These are phyloP conservation scores for Ernsta delagoae DNA, from an alignment of 2,888 invertebrate species.

Conservation along the genomic window DNA sequence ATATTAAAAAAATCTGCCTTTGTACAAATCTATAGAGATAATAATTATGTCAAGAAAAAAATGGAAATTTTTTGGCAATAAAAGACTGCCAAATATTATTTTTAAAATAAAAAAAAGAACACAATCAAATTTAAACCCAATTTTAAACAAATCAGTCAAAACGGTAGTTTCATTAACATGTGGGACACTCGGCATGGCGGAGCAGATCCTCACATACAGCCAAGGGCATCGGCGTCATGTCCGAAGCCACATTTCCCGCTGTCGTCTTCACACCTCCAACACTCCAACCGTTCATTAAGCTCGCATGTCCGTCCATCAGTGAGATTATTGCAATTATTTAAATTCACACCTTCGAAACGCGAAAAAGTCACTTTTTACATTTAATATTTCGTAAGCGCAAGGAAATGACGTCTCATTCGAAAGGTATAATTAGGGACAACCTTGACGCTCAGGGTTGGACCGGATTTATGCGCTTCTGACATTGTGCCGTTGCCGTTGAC, in stretches of 20 bases:
- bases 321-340: conserved; percentile 84
- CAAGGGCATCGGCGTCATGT: conserved; percentile 25
- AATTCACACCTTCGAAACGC: conserved; percentile 82
- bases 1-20: too few relatives aligned
- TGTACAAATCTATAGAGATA: too few relatives aligned
- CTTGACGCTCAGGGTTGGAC: conserved; percentile 71
- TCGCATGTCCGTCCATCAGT: conserved; percentile 75
- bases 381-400: conserved; percentile 82
- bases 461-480: conserved; percentile 68
- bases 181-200: conserved; percentile 20
- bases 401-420: conserved; percentile 84
- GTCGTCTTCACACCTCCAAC: conserved; percentile 64
- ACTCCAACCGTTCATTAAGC: conserved; percentile 74
- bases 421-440: conserved; percentile 76
- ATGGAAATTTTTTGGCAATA: too few relatives aligned
- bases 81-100: too few relatives aligned
- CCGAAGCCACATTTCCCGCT: conserved; percentile 39
- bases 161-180: conserved; percentile 11
- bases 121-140: neutral
- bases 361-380: conserved; percentile 80
- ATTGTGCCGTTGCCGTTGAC: conserved; percentile 53
- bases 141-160: conserved; percentile 7
- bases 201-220: conserved; percentile 17
- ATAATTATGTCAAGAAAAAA: too few relatives aligned
- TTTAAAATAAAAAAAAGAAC: too few relatives aligned